Evolutionary conservation across 2,113 vertebrate genomes (phyloP), one percentile per base, ranked within the genome.

Genomic region (Scartelaos histophorus): DNA sequence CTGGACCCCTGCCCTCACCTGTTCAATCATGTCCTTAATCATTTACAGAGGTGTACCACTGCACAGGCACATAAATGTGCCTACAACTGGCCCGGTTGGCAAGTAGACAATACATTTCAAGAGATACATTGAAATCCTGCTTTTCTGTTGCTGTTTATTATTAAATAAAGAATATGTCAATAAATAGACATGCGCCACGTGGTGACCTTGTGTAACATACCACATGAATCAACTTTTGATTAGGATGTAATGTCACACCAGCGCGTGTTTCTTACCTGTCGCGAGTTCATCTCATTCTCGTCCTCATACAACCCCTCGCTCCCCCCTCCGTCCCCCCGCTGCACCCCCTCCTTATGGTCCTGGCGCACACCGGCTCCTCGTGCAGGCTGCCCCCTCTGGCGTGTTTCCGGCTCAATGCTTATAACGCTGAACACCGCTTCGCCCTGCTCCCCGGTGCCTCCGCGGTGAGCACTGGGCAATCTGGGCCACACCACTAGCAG

Each of bases 341-440:
- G 38, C 17, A 25, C 45, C 69, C 47, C 57, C 67, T 64, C 69
- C 68, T 62, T 79, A 25, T 74, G 61, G 24, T 73, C 88, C 24
- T 71, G 60, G 47, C 64, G n/a, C 68, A 15, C 62, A n/a, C 22
- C 78, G 15, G 69, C 51, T 38, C 24, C 10, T 38, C 65, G 64
- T 35, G 47, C 46, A 35, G 2, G 35, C 22, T 66, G 13, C 75
- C 68, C 64, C 67, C 54, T 46, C 0, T 38, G 67, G 45, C 19
- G 72, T 3, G 69, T 54, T 35, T 66, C 76, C 69, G 87, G 90
- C 16, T 92, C 87, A 57, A 94, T 93, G 82, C 83, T 94, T 47
- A 93, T 91, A 9, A 94, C 86, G 43, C 90, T 89, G 7, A 91
- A 91, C 9, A 92, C 78, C 16, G 68, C 81, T 16, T 70, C 87